A percentile compares a stretch with the other conserved stretches of the same genome.
Conservation (phyloP, 1,140 invertebrate genomes). For the Arctopsyche grandis region DNA sequence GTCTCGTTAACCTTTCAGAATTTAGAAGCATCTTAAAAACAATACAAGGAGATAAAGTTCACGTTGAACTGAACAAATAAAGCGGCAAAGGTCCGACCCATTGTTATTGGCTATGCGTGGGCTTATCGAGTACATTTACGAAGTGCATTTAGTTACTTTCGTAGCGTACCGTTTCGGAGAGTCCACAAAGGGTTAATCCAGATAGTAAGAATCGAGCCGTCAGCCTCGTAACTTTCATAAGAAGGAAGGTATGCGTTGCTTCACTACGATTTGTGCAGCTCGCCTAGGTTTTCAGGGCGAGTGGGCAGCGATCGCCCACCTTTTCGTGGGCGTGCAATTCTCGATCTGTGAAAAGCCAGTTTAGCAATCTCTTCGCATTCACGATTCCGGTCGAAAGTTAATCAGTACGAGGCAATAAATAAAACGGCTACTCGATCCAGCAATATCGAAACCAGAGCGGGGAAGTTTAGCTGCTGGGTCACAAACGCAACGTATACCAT, state of each 20-base stretch:
- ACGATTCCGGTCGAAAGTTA: slow-evolving; percentile 33
- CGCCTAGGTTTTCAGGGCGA: not conserved
- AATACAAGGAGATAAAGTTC: not conserved
- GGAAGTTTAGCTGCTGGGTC: not conserved
- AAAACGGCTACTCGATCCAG: slow-evolving; percentile 10
- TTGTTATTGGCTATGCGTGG: not conserved
- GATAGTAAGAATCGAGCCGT: too few species aligned
- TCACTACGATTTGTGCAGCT: not conserved
- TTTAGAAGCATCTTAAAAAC: not conserved
- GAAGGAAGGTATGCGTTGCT: not conserved
- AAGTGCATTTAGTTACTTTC: too few species aligned
- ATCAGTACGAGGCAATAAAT: slow-evolving; percentile 13
- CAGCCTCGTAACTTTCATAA: not conserved
- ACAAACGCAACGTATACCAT: too few species aligned
- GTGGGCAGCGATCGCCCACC: slow-evolving; percentile 29
- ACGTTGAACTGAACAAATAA: not conserved
- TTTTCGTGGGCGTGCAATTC: slow-evolving; percentile 13
- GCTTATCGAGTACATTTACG: not conserved
- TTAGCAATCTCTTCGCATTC: slow-evolving; percentile 24
- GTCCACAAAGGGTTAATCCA: too few species aligned
- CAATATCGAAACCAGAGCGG: not conserved
- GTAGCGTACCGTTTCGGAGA: too few species aligned
- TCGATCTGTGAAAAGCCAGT: slow-evolving; percentile 31
- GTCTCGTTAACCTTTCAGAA: not conserved
- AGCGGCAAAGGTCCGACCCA: not conserved